Base-by-base conservation (phyloP, 1,140 invertebrate species). In the Monomorium pharaonis region DNA sequence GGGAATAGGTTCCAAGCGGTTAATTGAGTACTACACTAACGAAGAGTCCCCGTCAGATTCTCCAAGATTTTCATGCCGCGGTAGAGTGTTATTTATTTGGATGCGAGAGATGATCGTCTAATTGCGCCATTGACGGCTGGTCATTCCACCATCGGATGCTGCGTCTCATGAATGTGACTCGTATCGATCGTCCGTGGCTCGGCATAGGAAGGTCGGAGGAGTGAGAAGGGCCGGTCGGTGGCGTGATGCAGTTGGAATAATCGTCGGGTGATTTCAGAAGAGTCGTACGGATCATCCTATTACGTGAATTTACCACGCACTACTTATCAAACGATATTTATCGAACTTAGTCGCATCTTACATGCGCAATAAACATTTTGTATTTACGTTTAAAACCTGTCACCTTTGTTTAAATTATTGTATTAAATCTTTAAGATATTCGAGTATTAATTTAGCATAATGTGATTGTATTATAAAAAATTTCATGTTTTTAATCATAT, bases 81-180 rank as follows among this genome's bases (percentile, higher is more conserved):
- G 1, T 16, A 62, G 30, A 7, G 12, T 33, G 14, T 84, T 12
- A 56, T 89, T 89, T 83, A 67, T 74, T 62, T 30, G 67, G 77
- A 42, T 56, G 65, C 60, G 72, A 54, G 33, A 27, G 27, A 5
- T 58, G 58, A 80, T n/a, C 56, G 54, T 47, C n/a, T 63, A 78
- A 84, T 78, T 65, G 76, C 70, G 70, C 42, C 58, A 72, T 75
- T 62, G 63, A 89, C 47, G 72, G 88, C 62, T 86, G 86, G 85
- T 89, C 88, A 78, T 90, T 90, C 86, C 88, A 89, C 89, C 85
- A 87, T 87, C 62, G 54, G 58, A 90, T 89, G 60, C 85, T 89
- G 88, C 85, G 49, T 75, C 67, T 70, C 67, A 69, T 84, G 75
- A 77, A 74, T 89, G 80, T 74, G 80, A 85, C 72, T 89, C 86